Conservation (phyloP, 2,113 vertebrate genomes). For the Passerina amoena region DNA sequence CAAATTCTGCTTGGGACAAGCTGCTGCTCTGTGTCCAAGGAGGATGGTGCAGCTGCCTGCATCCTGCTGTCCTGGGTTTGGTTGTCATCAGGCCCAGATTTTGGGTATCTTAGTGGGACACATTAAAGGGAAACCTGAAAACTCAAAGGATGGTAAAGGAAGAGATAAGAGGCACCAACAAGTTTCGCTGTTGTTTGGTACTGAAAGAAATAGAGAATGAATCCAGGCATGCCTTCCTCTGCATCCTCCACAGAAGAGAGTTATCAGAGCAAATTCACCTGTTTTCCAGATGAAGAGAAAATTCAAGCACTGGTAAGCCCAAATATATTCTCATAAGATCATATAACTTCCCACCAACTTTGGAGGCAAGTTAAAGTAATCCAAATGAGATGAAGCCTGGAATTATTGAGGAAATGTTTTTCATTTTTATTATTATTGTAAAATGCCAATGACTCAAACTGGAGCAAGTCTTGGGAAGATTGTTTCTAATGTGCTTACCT, state of each 20-base stretch:
- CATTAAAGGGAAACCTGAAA: neutral
- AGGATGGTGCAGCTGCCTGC: neutral
- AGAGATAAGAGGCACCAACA: neutral
- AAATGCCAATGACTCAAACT: neutral
- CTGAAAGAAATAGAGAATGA: neutral
- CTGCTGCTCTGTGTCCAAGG: neutral
- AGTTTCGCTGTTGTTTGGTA: neutral
- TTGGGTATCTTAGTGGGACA: neutral
- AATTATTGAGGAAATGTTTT: slow-evolving; percentile 49
- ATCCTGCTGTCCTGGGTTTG: neutral
- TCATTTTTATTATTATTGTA: slow-evolving; percentile 40
- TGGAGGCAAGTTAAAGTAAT: neutral
- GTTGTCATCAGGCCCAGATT: neutral
- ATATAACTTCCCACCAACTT: neutral
- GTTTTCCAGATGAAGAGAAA: neutral
- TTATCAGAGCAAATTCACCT: neutral
- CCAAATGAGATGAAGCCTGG: neutral
- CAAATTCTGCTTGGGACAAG: neutral
- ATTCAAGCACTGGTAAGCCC: neutral
- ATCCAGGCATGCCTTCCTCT: neutral
- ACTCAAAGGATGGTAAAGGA: neutral
- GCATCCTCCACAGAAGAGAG: neutral
- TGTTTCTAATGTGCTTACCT: neutral
- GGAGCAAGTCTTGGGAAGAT: neutral
- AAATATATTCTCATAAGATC: neutral